phyloP scores from a whole-genome alignment of 92 coral and sea anemone species.

The Zoanthus gigantus region DNA sequence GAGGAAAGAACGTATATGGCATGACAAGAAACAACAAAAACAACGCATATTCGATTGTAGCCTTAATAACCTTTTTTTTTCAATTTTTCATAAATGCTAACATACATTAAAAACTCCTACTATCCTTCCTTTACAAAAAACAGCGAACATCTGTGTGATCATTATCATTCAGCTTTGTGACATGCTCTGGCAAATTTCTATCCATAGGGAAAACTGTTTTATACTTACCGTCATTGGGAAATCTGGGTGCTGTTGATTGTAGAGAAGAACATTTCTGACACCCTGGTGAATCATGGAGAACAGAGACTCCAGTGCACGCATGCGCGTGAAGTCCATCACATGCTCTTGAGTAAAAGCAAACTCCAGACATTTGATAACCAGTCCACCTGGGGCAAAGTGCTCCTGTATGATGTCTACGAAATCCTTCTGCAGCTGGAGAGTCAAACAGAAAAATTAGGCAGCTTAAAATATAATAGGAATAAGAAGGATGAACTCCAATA shows the following conservation, averaged over 20 bases:
- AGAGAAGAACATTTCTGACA: conserved; percentile 87
- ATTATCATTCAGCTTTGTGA: too few species aligned
- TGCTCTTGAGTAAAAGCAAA: conserved; percentile 92
- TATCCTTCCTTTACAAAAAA: too few species aligned
- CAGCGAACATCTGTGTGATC: too few species aligned
- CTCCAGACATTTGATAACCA: conserved; percentile 93
- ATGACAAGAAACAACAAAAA: too few species aligned
- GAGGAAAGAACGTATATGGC: too few species aligned
- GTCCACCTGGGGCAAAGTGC: conserved; percentile 91
- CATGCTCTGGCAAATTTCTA: neutral
- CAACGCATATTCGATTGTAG: too few species aligned
- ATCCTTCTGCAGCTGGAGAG: conserved; percentile 88
- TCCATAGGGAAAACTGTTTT: neutral
- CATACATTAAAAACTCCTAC: too few species aligned
- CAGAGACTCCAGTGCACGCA: conserved; percentile 94
- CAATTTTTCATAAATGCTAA: too few species aligned
- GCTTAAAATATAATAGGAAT: too few species aligned
- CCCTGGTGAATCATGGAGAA: conserved; percentile 99
- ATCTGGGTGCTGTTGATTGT: conserved; percentile 99
- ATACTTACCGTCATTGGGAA: conserved; percentile 95
- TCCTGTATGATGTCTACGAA: conserved; percentile 88
- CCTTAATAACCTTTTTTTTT: too few species aligned
- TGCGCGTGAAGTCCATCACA: conserved; percentile 99
- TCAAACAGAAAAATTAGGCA: neutral
- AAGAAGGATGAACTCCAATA: too few species aligned